Base-by-base conservation (phyloP, 1,140 invertebrate species). In the Macrosteles quadrilineatus region DNA sequence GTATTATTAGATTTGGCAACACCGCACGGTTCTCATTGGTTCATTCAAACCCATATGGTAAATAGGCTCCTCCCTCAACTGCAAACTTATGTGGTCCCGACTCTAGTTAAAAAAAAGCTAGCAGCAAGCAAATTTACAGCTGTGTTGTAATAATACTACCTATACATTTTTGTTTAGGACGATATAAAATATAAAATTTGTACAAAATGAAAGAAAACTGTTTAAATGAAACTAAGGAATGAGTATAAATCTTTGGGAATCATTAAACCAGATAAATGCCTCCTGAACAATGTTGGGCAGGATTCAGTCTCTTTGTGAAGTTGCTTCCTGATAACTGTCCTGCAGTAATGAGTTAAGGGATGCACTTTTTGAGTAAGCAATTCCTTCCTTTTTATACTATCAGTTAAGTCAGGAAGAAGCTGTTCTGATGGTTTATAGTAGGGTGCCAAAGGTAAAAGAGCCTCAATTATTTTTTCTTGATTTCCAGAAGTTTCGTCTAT, bases 291-390 rank as follows among this genome's bases (percentile, higher is more conserved):
- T 2, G 53, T 14, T 57, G 53, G 53, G 29, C 29, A 25, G 4
- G 29, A 32, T 31, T 31, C 59, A 30, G 29, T 31, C 31, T 66
- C 63, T 45, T 29, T 25, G 25, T 45, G 63, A 2, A 66, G 32
- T 43, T 66, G 63, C 2, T 45, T 27, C 21, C 63, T 40, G 21
- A 66, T 66, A 25, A 43, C 32, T 21, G 32, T 25, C 12, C 63
- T 19, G 27, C 63, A 66, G 14, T 43, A 43, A 17, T 27, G 2
- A n/a, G 63, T 17, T 21, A 66, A 27, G 19, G 63, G 23, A 43
- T 40, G 25, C n/a, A 66, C 63, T 66, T 66, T 27, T 25, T n/a
- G 23, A 6, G 23, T 6, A 43, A 27, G 23, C 19, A 43, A 17
- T 12, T 23, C n/a, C n/a, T 43, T 19, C 23, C 32, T 43, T 27